Base-by-base conservation (phyloP, 2,113 vertebrate species). In the Antechinus flavipes region DNA sequence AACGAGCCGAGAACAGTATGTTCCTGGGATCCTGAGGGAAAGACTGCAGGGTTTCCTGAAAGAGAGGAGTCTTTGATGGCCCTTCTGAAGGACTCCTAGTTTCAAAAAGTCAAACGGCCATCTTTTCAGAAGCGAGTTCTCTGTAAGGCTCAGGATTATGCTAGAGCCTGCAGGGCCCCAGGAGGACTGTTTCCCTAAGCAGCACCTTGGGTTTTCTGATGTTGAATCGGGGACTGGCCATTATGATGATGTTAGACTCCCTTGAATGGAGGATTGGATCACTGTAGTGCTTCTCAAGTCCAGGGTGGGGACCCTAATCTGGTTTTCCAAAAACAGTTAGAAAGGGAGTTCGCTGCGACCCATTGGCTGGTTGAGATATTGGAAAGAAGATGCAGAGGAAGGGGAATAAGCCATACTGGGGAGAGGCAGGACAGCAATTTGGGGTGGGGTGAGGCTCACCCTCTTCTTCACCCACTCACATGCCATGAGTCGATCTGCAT, bases 1-100 rank as follows among this genome's bases (percentile, higher is more conserved):
- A 97, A 96, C 93, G 93, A 96, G 97, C 96, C 0, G 27, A 94
- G 98, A 98, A 61, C 97, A 97, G 96, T 97, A 97, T 97, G 97
- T 98, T 97, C 96, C 97, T 0, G 12, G 97, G 97, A 97, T 98
- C 95, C 97, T 90, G 95, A 93, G 95, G 95, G 97, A 94, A 98
- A 96, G 96, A 91, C 94, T 94, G 91, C 84, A 93, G 97, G 97
- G 96, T 96, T 97, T 97, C 95, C 46, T 96, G 46, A 97, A 93
- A 52, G 47, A 42, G 89, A 90, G 90, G 46, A 90, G 90, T 49
- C 27, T 50, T 47, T 49, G 90, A 84, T 84, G 68, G 68, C 68
- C 68, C 61, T 84, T 84, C n/a, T 61, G 50, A 89, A 56, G 92
- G 92, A 94, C 46, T 54, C 91, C 84, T 84, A 55, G 12, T 92